Evolutionary conservation across 2,113 vertebrate species (phyloP).

Genomic region (Eidolon helvum): DNA sequence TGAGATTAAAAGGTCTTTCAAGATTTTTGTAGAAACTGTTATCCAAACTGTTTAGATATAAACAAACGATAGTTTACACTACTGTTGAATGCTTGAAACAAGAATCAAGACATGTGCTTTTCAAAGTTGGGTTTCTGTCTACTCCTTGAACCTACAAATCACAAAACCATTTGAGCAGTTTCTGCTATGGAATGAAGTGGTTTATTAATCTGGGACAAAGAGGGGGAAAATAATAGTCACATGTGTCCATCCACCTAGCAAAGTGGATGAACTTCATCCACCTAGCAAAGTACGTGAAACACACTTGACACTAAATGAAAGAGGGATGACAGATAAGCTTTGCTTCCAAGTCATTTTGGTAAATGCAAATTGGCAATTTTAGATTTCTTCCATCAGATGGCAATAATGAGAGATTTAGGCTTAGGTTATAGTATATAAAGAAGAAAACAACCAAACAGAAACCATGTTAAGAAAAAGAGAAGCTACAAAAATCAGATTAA

Average conservation of each 20-base stretch:
- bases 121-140: slow-evolving; percentile 25
- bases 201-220: neutral
- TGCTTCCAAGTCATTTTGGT: neutral
- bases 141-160: neutral
- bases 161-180: neutral
- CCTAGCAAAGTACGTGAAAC: neutral
- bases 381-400: slow-evolving; percentile 52
- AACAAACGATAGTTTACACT: slow-evolving; percentile 16
- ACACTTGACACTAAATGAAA: neutral
- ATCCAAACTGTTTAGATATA: neutral
- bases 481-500: neutral
- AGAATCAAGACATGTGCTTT: slow-evolving; percentile 27
- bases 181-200: neutral
- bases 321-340: neutral
- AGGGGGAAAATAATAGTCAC: neutral
- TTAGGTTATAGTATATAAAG: neutral
- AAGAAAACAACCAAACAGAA: neutral
- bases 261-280: neutral
- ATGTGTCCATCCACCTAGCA: neutral
- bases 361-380: slow-evolving; percentile 22
- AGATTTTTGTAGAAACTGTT: slow-evolving; percentile 28
- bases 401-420: slow-evolving; percentile 8
- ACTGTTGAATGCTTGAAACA: neutral
- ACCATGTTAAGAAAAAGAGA: neutral
- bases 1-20: slow-evolving; percentile 25